Evolutionary conservation across 2,797 vertebrate genomes (phyloP).

Genomic region (Jordanella pulchra): DNA sequence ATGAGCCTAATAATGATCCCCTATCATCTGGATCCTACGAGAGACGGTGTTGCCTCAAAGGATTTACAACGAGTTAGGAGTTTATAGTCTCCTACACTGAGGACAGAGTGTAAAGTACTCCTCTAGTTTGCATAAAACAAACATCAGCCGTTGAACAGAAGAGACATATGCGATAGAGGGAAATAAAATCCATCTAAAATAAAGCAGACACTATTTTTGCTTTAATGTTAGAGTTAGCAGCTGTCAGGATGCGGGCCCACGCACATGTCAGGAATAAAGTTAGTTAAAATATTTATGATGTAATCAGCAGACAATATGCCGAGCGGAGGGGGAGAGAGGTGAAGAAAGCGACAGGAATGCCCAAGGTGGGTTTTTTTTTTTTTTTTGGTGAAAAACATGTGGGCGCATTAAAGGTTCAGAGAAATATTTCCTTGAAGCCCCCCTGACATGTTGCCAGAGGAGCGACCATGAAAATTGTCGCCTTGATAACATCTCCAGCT

Average conservation of each 20-base stretch:
- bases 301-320: constrained; percentile 63
- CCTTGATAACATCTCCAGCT: constrained; percentile 63
- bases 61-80: constrained; percentile 48
- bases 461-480: constrained; percentile 46
- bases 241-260: constrained; percentile 34
- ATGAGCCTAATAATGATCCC: constrained; percentile 68
- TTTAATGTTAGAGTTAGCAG: constrained; percentile 35
- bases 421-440: constrained; percentile 55
- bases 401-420: constrained; percentile 63
- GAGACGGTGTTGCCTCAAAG: constrained; percentile 25
- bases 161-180: constrained; percentile 8
- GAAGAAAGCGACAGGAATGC: constrained; percentile 48
- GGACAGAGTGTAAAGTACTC: constrained; percentile 33
- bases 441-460: constrained; percentile 49
- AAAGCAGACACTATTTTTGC: constrained; percentile 32
- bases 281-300: constrained; percentile 68
- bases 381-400: constrained; percentile 59
- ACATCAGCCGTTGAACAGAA: constrained; percentile 21
- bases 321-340: constrained; percentile 32
- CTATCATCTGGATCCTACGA: constrained; percentile 47
- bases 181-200: constrained; percentile 39
- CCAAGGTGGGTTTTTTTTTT: constrained; percentile 37
- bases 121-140: constrained; percentile 42
- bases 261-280: constrained; percentile 58
- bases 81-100: constrained; percentile 29